phyloP scores from a whole-genome alignment of 2,113 vertebrate genomes.

The Crypturellus undulatus region DNA sequence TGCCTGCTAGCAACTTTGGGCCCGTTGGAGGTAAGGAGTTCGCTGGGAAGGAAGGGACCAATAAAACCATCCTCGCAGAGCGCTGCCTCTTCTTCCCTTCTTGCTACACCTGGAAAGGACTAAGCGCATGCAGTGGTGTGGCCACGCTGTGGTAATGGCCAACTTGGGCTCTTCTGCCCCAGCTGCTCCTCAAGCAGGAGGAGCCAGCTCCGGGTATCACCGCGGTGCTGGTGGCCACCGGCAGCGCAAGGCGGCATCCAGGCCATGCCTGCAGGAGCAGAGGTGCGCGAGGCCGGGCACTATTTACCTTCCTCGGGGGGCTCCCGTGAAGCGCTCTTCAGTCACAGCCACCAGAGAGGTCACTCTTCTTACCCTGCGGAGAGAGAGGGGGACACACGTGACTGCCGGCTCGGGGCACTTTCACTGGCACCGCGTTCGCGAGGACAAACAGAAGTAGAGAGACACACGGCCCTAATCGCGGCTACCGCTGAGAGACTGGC shows the following conservation, averaged over 20 bases:
- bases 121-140: conserved; percentile 36
- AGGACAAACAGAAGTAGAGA: conserved; percentile 68
- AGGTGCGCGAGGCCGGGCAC: background rate
- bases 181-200: background rate
- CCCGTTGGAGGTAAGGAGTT: conserved; percentile 44
- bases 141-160: conserved; percentile 26
- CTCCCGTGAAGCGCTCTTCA: conserved; percentile 91
- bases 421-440: conserved; percentile 59
- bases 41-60: conserved; percentile 34
- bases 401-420: conserved; percentile 75
- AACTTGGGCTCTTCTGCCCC: background rate
- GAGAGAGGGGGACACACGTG: conserved; percentile 80
- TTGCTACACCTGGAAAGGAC: background rate
- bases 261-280: background rate
- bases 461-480: conserved; percentile 59
- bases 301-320: conserved; percentile 92
- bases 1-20: conserved; percentile 54
- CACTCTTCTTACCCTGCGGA: conserved; percentile 90
- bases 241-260: background rate
- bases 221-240: background rate
- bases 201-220: background rate
- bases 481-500: conserved; percentile 67
- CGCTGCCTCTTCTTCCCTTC: conserved; percentile 25
- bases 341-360: conserved; percentile 86
- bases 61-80: conserved; percentile 4